Base-by-base conservation (phyloP, 2,888 invertebrate genomes). In the Nephrotoma appendiculata region DNA sequence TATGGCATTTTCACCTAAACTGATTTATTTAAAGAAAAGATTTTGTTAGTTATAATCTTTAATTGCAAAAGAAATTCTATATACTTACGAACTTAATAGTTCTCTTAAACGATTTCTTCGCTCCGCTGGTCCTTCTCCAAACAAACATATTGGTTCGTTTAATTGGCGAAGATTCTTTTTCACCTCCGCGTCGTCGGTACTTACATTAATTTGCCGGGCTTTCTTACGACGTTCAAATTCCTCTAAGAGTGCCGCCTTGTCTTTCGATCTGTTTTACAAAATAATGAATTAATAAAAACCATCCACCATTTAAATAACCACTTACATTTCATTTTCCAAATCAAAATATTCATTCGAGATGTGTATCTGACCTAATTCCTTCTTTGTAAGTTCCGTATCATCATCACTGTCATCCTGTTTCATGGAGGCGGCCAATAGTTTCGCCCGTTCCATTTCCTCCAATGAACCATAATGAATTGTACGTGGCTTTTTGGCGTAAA, bases 91-190 rank as follows among this genome's bases (percentile, higher is more conserved):
- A 88, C 98, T 98, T 1, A 99, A 93, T 86, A 98, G 92, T 90
- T 98, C 98, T 88, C 98, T 93, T 19, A 99, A 93, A 5, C 99
- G 93, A 87, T 98, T 97, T 89, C 99, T 93, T 87, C 99, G 93
- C 90, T 99, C 99, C 0, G 99, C 98, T 0, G 99, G 99, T 0
- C 99, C 99, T 92, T 99, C 99, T 0, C 99, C 99, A 91, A 99
- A 99, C 88, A 98, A 93, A 90, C 99, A 99, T 89, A 99, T 98
- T 0, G 99, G 99, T 92, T 99, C 98, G 4, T 97, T 98, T 0
- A 99, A 92, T 90, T 98, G 97, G 7, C 99, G 92, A 2, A 99
- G 93, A 92, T 98, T 97, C 88, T 89, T 94, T 90, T 96, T 97
- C 2, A 99, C 99, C 93, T 99, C 99, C 11, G 95, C 95, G 92